These are phyloP conservation scores for rat (Rattus norvegicus) DNA, from an alignment of 2,113 vertebrate species.

Conservation along the genomic window GRCr8 NC_086031.1:91511501-91512000, in stretches of 20 bases:
- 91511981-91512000: not conserved
- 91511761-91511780: not conserved
- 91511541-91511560: not conserved
- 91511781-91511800: too few species aligned
- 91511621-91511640: slow-evolving; percentile 18
- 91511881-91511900: not conserved
- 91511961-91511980: not conserved
- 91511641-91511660: not conserved
- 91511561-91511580: not conserved
- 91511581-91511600: not conserved
- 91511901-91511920: not conserved
- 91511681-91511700: not conserved
- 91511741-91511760: not conserved
- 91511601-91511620: slow-evolving; percentile 39
- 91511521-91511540: not conserved
- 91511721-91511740: not conserved
- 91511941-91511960: not conserved
- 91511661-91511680: not conserved
- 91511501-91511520: not conserved
- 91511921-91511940: not conserved
- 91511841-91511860: not conserved
- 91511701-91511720: not conserved
- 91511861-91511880: not conserved
- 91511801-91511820: not conserved
- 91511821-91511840: not conserved